A percentile compares a stretch with the other conserved stretches of the same genome.
phyloP scores from a whole-genome alignment of 2,797 vertebrate genomes.

The Ciconia nigra region DNA sequence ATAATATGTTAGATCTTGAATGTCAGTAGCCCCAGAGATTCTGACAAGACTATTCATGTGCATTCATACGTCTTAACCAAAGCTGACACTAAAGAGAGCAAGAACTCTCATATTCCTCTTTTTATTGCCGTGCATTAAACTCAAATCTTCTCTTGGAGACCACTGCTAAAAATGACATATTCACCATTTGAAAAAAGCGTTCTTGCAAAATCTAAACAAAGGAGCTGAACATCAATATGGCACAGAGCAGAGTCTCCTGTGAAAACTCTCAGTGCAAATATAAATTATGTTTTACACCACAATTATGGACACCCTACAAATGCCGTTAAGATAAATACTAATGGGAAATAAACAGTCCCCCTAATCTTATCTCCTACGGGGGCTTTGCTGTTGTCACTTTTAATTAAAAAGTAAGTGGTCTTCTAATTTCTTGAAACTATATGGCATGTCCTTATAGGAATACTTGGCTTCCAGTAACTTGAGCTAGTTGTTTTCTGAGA shows the following conservation, averaged over 20 bases:
- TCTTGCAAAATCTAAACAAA: constrained; percentile 18
- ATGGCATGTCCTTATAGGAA: background rate
- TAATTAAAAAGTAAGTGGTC: background rate
- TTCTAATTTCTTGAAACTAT: background rate
- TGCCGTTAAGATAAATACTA: background rate
- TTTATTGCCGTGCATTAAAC: constrained; percentile 1
- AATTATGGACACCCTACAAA: background rate
- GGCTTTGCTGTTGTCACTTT: background rate
- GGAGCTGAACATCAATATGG: background rate
- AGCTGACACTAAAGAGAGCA: constrained; percentile 62
- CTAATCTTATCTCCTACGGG: background rate
- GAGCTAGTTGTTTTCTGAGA: background rate
- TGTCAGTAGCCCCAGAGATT: constrained; percentile 51
- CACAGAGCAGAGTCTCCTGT: background rate
- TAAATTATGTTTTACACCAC: background rate
- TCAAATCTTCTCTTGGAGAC: constrained; percentile 12
- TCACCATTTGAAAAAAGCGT: background rate
- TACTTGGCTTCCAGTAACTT: background rate
- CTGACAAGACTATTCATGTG: constrained; percentile 62
- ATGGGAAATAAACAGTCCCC: background rate
- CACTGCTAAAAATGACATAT: constrained; percentile 13
- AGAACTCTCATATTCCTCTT: constrained; percentile 58
- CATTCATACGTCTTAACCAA: constrained; percentile 55
- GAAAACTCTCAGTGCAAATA: background rate
- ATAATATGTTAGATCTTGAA: constrained; percentile 54